phyloP scores from a whole-genome alignment of 2,113 vertebrate genomes.

The Vidua macroura region DNA sequence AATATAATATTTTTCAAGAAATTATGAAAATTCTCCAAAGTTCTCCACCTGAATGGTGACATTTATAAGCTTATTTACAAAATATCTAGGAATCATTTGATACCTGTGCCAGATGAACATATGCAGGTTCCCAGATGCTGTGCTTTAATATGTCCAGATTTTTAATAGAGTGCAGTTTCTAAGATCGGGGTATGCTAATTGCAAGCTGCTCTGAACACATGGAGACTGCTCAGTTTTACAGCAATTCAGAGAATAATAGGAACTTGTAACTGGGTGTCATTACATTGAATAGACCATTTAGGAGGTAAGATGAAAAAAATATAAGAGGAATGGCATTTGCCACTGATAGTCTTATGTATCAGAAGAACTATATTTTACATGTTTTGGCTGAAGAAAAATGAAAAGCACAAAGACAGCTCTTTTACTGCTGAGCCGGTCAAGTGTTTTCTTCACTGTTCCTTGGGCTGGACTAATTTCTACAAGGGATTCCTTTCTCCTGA shows the following conservation, averaged over 20 bases:
- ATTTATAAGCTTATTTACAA: neutral
- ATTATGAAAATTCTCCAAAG: neutral
- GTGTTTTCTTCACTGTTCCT: neutral
- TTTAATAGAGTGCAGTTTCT: conserved; percentile 7
- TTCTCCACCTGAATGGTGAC: neutral
- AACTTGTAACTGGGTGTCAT: neutral
- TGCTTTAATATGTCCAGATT: neutral
- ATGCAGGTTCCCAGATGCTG: neutral
- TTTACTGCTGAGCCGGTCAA: neutral
- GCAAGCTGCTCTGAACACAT: conserved; percentile 12
- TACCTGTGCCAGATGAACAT: neutral
- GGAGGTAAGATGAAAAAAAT: neutral
- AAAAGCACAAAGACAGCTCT: neutral
- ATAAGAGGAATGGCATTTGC: neutral
- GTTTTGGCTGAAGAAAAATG: neutral
- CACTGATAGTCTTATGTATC: neutral
- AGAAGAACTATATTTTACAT: neutral
- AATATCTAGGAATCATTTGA: neutral
- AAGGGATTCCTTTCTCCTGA: neutral
- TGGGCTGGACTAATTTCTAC: neutral
- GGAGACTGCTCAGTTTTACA: neutral
- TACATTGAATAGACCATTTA: neutral
- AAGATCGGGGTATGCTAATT: neutral
- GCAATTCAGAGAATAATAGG: neutral
- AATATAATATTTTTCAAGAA: neutral